Evolutionary conservation across 1,140 invertebrate genomes (phyloP).

Genomic region (Drosophila malerkotliana): DNA sequence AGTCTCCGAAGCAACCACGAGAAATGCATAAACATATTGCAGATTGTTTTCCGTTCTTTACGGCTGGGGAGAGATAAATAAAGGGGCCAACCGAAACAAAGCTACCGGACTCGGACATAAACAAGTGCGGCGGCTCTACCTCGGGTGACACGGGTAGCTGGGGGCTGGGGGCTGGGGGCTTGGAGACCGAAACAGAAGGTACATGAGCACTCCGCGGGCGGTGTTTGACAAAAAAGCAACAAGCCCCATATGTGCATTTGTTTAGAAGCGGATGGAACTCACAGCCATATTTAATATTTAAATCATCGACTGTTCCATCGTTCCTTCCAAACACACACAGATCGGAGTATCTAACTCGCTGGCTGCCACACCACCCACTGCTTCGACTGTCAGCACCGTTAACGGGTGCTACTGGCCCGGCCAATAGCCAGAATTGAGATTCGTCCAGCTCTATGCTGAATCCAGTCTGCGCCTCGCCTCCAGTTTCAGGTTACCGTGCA

Average conservation of each 20-base stretch:
- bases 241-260: slow-evolving; percentile 13
- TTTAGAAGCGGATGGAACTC: no score
- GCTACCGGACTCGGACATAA: slow-evolving; percentile 23
- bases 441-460: neutral
- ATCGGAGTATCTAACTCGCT: neutral
- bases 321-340: no score
- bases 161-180: neutral
- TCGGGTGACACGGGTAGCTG: neutral
- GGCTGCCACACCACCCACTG: slow-evolving; percentile 48
- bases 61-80: slow-evolving; percentile 30
- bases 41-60: slow-evolving; percentile 38
- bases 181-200: slow-evolving; percentile 47
- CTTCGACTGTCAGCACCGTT: slow-evolving; percentile 40
- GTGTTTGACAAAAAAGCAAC: slow-evolving; percentile 50
- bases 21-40: slow-evolving; percentile 75
- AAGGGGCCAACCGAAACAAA: slow-evolving; percentile 43
- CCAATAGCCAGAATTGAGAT: slow-evolving; percentile 40
- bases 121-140: slow-evolving; percentile 26
- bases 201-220: slow-evolving; percentile 57
- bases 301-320: no score
- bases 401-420: slow-evolving; percentile 5
- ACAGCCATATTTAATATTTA: no score
- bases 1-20: slow-evolving; percentile 69
- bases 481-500: slow-evolving; percentile 59
- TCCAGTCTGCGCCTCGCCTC: slow-evolving; percentile 23